Percentiles rank a stretch among this genome's conserved stretches.
These are phyloP conservation scores for Calephelis nemesis DNA, from an alignment of 1,140 invertebrate species.

Conservation along the genomic window DNA sequence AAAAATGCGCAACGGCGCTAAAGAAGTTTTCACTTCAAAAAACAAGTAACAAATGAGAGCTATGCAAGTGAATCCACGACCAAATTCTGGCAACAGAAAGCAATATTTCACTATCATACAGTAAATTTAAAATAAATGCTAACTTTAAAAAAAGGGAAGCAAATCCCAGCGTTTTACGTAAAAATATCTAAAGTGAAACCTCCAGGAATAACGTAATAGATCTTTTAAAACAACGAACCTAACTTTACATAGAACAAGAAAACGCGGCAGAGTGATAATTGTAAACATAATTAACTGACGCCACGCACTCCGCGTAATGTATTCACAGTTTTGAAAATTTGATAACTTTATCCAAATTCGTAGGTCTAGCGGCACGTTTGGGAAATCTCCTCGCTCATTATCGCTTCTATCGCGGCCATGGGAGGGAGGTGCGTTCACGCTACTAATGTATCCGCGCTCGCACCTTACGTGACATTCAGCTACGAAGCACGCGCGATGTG, in stretches of 20 bases:
- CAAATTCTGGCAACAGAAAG: too few relatives aligned
- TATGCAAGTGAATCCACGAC: too few relatives aligned
- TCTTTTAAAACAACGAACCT: conserved; percentile 1
- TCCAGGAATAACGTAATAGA: not conserved
- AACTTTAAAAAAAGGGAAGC: too few relatives aligned
- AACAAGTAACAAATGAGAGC: too few relatives aligned
- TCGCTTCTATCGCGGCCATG: conserved; percentile 58
- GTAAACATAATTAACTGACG: conserved; percentile 65
- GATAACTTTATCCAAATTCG: conserved; percentile 75
- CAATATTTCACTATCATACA: too few relatives aligned
- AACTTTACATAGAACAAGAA: conserved; percentile 19
- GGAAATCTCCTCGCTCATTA: conserved; percentile 71
- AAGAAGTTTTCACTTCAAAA: too few relatives aligned
- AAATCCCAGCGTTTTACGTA: too few relatives aligned
- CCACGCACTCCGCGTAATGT: conserved; percentile 51
- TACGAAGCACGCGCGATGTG: conserved; percentile 22
- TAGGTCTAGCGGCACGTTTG: conserved; percentile 64
- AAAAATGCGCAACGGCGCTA: too few relatives aligned
- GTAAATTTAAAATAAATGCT: too few relatives aligned
- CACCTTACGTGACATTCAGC: conserved; percentile 49
- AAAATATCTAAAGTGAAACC: not conserved
- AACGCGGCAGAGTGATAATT: conserved; percentile 38
- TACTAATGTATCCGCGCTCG: conserved; percentile 63
- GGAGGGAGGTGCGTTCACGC: conserved; percentile 44
- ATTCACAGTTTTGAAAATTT: conserved; percentile 75